Percentiles rank a stretch among this genome's conserved stretches.
Evolutionary conservation across 2,888 invertebrate species (phyloP).

Genomic region (Sialis lutaria): DNA sequence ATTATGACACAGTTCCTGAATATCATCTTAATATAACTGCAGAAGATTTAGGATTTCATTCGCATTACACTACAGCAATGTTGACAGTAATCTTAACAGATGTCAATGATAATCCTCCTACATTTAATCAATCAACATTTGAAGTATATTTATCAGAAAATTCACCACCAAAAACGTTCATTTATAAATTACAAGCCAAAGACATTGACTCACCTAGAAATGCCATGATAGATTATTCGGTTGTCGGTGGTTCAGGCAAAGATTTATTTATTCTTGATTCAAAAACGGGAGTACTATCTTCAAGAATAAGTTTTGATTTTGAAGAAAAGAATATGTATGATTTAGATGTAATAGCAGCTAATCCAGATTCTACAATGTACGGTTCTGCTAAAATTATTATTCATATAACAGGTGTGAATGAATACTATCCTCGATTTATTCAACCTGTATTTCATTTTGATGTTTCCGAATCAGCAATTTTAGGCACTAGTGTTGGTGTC

Average conservation of each 20-base stretch:
- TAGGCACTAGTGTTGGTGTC: slow-evolving; percentile 69
- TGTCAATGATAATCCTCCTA: slow-evolving; percentile 84
- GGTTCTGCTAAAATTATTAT: slow-evolving; percentile 55
- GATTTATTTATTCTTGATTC: slow-evolving; percentile 62
- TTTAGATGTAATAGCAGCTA: slow-evolving; percentile 64
- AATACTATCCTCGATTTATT: slow-evolving; percentile 73
- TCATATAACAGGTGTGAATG: slow-evolving; percentile 71
- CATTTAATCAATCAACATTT: slow-evolving; percentile 61
- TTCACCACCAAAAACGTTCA: slow-evolving; percentile 51
- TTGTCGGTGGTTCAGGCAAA: slow-evolving; percentile 57
- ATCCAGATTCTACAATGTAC: slow-evolving; percentile 71
- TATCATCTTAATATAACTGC: slow-evolving; percentile 80
- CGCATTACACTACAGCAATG: slow-evolving; percentile 58
- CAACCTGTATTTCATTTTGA: slow-evolving; percentile 85
- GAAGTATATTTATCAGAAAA: slow-evolving; percentile 73
- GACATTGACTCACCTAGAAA: slow-evolving; percentile 82
- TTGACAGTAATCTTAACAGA: slow-evolving; percentile 77
- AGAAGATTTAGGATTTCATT: slow-evolving; percentile 67
- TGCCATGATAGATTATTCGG: slow-evolving; percentile 67
- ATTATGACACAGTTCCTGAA: slow-evolving; percentile 72
- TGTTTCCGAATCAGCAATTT: slow-evolving; percentile 78
- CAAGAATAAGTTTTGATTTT: slow-evolving; percentile 67
- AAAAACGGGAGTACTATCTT: slow-evolving; percentile 57
- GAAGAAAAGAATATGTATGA: slow-evolving; percentile 63
- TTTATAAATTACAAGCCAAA: slow-evolving; percentile 55